phyloP scores from a whole-genome alignment of 1,140 invertebrate genomes.

The Lepidostoma basale region DNA sequence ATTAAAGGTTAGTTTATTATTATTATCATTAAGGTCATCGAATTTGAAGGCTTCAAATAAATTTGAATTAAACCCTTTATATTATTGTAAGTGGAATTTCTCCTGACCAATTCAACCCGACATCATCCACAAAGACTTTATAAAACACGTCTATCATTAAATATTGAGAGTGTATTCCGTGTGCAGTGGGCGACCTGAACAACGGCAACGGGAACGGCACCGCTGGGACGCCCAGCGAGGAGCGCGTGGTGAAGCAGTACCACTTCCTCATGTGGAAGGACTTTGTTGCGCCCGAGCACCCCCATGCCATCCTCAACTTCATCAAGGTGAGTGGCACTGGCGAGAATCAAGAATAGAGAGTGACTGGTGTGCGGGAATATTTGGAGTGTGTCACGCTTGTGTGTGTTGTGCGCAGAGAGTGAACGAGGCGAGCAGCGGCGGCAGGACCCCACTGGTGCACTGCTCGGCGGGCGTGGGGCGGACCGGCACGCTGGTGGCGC shows the following conservation, averaged over 20 bases:
- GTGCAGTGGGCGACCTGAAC: constrained; percentile 15
- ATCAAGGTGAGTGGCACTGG: constrained; percentile 73
- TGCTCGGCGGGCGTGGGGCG: constrained; percentile 92
- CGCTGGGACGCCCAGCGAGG: constrained; percentile 38
- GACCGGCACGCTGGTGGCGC: constrained; percentile 88
- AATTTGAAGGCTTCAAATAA: no score
- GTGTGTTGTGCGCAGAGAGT: constrained; percentile 65
- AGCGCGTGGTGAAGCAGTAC: constrained; percentile 71
- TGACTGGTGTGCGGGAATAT: no score
- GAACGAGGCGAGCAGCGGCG: constrained; percentile 85
- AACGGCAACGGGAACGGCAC: constrained; percentile 34
- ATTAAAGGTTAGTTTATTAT: no score
- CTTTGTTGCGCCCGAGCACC: constrained; percentile 91
- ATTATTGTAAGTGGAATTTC: no score
- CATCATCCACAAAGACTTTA: no score
- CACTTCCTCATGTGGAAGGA: constrained; percentile 96
- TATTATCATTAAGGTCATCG: no score
- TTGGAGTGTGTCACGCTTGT: not conserved
- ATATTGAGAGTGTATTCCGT: not conserved
- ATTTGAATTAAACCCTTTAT: no score
- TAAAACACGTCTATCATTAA: no score
- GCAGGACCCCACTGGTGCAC: constrained; percentile 85
- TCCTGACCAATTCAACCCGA: no score
- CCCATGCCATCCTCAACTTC: constrained; percentile 87
- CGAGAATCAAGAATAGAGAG: no score